phyloP scores from a whole-genome alignment of 1,140 invertebrate genomes.

The Drosophila repleta region DNA sequence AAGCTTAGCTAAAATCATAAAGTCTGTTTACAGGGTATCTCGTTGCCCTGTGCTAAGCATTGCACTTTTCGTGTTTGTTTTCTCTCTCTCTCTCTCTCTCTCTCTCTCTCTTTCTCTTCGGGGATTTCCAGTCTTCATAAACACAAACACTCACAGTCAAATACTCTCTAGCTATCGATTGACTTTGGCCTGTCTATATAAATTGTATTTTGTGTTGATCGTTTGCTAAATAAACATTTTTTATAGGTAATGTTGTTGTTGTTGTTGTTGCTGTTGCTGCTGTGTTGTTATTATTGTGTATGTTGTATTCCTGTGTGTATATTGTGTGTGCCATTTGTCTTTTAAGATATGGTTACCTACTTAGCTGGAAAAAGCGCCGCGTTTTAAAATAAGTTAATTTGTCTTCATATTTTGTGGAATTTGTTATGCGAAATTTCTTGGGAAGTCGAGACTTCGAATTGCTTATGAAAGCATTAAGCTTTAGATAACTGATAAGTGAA shows the following conservation, averaged over 20 bases:
- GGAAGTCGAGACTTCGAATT: neutral
- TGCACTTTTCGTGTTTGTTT: neutral
- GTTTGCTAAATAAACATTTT: conserved; percentile 81
- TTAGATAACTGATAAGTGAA: neutral
- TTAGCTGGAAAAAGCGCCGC: neutral
- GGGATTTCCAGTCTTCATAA: conserved; percentile 60
- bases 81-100: conserved; percentile 5
- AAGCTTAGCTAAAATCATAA: no score
- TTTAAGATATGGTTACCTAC: conserved; percentile 4
- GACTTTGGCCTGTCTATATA: conserved; percentile 78
- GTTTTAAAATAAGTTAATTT: neutral
- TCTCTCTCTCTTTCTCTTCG: conserved; percentile 8
- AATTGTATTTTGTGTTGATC: conserved; percentile 77
- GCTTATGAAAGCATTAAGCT: neutral
- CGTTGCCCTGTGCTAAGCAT: neutral
- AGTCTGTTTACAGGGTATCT: neutral
- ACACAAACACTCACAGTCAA: conserved; percentile 44
- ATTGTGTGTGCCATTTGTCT: conserved; percentile 32
- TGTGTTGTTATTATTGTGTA: conserved; percentile 20
- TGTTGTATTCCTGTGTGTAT: conserved; percentile 23
- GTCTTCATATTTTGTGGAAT: neutral
- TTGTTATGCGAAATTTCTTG: neutral
- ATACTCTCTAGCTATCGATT: conserved; percentile 51
- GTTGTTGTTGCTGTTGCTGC: conserved; percentile 22
- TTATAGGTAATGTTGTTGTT: conserved; percentile 39